Evolutionary conservation across 2,797 vertebrate species (phyloP), one percentile per base, ranked within the genome.

Genomic region (Lagocephalus sceleratus): DNA sequence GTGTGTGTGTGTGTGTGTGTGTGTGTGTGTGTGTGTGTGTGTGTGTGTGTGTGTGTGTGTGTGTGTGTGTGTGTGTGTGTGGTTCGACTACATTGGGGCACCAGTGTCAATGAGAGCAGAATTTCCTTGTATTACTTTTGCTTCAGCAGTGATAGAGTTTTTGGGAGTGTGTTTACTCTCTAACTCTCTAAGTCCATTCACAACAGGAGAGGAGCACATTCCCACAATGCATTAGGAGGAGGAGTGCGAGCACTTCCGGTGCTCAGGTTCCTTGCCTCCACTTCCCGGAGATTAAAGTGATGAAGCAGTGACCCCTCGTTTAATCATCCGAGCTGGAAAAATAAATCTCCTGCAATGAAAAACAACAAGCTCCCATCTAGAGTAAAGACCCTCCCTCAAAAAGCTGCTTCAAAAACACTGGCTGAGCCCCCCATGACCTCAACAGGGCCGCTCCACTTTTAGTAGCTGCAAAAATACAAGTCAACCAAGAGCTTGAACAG

Each of bases 251-350:
- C 57, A 41, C 29, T 29, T 29, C 29, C 8, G 9, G 29, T 29
- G 55, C 59, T 45, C 47, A 57, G 56, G 78, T 73, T 82, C 75
- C 75, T 72, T 73, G 72, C 52, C 71, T 83, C 51, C 1, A 25
- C 70, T 71, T 76, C 61, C 58, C 53, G 51, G 15, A 51, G 53
- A 75, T 65, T 45, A 60, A 41, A 51, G 5, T 38, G 57, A 67
- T 54, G 41, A 66, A 64, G 54, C 58, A 56, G 15, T 54, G 73
- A 76, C 58, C 69, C 47, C 47, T 1, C 0, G 25, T 65, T 47
- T 68, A 22, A 62, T 65, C 35, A 19, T 50, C 67, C 47, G 55
- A 0, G 2, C 57, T 43, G 63, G 54, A 66, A 43, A 76, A 71
- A 72, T 49, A 53, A 60, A 71, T 55, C 29, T 21, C 17, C 40